These are phyloP conservation scores for Bombus soroeensis DNA, from an alignment of 1,140 invertebrate genomes.

Conservation along the genomic window DNA sequence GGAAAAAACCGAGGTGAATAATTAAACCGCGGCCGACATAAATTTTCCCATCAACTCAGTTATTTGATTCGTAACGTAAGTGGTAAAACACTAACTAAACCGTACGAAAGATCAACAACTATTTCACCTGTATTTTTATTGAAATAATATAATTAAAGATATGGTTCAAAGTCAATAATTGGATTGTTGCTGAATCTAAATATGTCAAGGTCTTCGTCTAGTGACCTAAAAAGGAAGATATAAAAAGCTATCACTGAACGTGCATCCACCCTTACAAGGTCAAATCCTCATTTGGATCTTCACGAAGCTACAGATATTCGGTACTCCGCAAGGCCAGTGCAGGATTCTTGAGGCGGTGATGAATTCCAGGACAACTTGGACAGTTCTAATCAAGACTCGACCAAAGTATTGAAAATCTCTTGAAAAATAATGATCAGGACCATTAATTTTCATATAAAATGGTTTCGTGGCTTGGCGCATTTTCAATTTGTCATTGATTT, in stretches of 20 bases:
- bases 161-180: too few species aligned
- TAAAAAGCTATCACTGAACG: too few species aligned
- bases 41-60: not conserved
- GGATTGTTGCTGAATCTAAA: too few species aligned
- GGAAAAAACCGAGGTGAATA: conserved; percentile 6
- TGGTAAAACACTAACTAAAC: not conserved
- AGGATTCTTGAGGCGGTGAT: fast-evolving
- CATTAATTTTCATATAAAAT: too few species aligned
- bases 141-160: too few species aligned
- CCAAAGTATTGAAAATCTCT: not conserved
- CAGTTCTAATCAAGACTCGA: too few species aligned
- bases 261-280: not conserved
- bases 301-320: not conserved
- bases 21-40: not conserved
- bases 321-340: not conserved
- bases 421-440: not conserved
- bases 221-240: fast-evolving
- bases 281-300: not conserved
- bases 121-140: too few species aligned
- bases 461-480: not conserved
- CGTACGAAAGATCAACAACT: too few species aligned
- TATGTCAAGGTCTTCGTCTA: too few species aligned
- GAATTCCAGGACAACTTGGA: not conserved
- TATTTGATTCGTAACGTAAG: not conserved
- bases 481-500: not conserved